Percentiles rank a stretch among this genome's conserved stretches.
phyloP scores from a whole-genome alignment of 2,888 invertebrate species.

The Gymnocheta viridis region DNA sequence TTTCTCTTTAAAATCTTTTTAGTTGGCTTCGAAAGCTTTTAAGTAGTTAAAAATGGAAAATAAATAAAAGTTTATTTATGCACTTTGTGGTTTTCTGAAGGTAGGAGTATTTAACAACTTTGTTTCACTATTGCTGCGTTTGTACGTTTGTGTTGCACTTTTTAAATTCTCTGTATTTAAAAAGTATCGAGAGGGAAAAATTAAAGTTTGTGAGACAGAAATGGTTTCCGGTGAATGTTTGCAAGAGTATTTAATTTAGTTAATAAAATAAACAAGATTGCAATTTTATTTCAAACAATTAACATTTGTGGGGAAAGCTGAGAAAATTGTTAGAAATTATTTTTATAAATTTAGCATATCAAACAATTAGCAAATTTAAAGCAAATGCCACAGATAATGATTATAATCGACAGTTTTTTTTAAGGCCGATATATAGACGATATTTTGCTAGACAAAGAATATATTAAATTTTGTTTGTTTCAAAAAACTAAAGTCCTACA shows the following conservation, averaged over 20 bases:
- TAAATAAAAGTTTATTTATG: constrained; percentile 56
- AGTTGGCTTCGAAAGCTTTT: constrained; percentile 41
- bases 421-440: too few relatives aligned
- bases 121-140: not conserved
- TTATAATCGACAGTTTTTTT: too few relatives aligned
- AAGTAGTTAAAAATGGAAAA: constrained; percentile 38
- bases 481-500: too few relatives aligned
- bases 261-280: not conserved
- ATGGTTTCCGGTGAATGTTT: not conserved
- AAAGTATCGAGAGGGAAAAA: not conserved
- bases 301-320: not conserved
- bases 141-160: constrained; percentile 3
- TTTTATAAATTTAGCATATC: too few relatives aligned
- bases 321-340: too few relatives aligned
- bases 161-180: constrained; percentile 16
- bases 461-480: too few relatives aligned
- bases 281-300: not conserved
- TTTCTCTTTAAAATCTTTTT: not conserved
- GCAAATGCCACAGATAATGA: too few relatives aligned
- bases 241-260: not conserved
- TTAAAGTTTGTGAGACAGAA: not conserved
- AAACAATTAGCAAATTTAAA: too few relatives aligned
- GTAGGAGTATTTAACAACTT: not conserved
- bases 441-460: too few relatives aligned
- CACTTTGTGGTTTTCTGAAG: constrained; percentile 52